Evolutionary conservation across 2,888 invertebrate species (phyloP).

Genomic region (Corbicula japonica): DNA sequence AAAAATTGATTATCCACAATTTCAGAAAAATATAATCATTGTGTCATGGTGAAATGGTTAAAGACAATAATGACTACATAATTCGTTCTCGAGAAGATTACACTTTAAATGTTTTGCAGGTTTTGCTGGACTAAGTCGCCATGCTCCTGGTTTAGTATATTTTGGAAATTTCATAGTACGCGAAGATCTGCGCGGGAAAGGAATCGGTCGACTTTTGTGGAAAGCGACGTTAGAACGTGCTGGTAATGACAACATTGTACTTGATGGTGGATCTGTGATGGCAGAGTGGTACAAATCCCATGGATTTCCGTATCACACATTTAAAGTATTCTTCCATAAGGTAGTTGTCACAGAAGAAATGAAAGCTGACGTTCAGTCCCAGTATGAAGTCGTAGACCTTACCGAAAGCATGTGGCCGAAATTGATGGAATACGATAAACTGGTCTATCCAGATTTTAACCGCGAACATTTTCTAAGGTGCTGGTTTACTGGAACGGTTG

Average conservation of each 20-base stretch:
- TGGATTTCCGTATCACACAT: constrained; percentile 23
- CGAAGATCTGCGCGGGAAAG: constrained; percentile 23
- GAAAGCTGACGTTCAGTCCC: constrained; percentile 4
- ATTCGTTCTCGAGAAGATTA: too few relatives aligned
- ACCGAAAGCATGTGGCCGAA: constrained; percentile 26
- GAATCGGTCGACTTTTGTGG: constrained; percentile 27
- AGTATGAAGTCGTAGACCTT: constrained; percentile 3
- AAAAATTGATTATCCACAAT: too few relatives aligned
- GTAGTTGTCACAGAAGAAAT: constrained; percentile 10
- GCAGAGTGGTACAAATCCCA: constrained; percentile 23
- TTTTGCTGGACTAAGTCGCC: constrained; percentile 28
- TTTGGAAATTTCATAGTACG: constrained; percentile 43
- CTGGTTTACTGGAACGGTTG: constrained; percentile 22
- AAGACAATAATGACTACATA: too few relatives aligned
- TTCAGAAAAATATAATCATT: too few relatives aligned
- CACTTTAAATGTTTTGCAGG: constrained; percentile 6
- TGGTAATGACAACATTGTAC: constrained; percentile 17
- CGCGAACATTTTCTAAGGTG: constrained; percentile 20
- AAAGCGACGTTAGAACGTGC: constrained; percentile 23
- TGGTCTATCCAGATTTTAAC: constrained; percentile 30
- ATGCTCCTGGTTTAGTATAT: constrained; percentile 24
- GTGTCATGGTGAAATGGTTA: too few relatives aligned
- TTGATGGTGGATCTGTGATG: constrained; percentile 28
- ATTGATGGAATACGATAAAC: constrained; percentile 27
- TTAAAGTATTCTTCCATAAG: constrained; percentile 12